These are phyloP conservation scores for Allolobophora icterica DNA, from an alignment of 2,888 invertebrate genomes.

Conservation along the genomic window DNA sequence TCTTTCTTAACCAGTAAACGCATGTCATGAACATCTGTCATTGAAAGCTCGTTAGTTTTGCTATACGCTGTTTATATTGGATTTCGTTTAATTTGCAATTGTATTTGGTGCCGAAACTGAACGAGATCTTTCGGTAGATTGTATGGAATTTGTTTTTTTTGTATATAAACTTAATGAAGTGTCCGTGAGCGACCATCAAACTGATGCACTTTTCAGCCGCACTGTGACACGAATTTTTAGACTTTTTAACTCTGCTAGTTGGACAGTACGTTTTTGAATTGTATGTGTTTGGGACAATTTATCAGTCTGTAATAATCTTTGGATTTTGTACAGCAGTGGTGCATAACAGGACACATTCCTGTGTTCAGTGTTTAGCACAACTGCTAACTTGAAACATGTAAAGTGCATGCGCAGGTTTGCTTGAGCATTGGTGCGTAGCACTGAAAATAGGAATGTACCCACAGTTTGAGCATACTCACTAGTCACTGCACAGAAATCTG, in stretches of 20 bases:
- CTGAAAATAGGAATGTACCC: slow-evolving; percentile 2
- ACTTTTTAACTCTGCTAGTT: slow-evolving; percentile 9
- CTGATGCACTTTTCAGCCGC: not conserved
- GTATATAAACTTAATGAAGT: not conserved
- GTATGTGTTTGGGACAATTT: not conserved
- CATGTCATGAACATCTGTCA: slow-evolving; percentile 11
- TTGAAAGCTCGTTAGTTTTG: not conserved
- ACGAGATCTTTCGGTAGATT: not conserved
- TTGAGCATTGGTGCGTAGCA: slow-evolving; percentile 2
- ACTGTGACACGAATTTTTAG: not conserved
- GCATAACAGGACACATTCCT: not conserved
- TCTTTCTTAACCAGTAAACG: not conserved
- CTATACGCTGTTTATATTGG: not conserved
- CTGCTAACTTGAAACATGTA: not conserved
- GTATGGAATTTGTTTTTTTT: not conserved
- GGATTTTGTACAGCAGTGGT: not conserved
- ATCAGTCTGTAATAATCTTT: not conserved
- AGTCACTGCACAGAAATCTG: not conserved
- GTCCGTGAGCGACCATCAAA: not conserved
- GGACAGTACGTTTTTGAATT: slow-evolving; percentile 8
- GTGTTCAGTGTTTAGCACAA: slow-evolving; percentile 17
- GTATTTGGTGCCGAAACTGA: slow-evolving; percentile 17
- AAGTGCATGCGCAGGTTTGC: not conserved
- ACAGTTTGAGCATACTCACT: slow-evolving; percentile 14
- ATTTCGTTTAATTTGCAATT: not conserved